Evolutionary conservation across 2,888 invertebrate genomes (phyloP), one percentile per base, ranked within the genome.

Genomic region (Eupithecia insigniata): DNA sequence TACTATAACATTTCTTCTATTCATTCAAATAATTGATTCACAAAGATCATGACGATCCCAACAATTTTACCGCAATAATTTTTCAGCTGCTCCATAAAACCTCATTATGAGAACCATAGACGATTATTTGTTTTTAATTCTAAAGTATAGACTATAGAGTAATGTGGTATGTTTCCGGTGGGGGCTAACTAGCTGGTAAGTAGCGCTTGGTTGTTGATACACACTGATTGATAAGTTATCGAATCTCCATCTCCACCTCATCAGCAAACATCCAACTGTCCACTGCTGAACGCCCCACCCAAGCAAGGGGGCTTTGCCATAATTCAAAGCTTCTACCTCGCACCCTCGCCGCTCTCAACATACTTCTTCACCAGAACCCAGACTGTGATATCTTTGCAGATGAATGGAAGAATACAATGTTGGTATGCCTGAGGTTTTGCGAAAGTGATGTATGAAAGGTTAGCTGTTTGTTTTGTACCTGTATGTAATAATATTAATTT

Each of bases 91-190:
- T 16, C 39, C 39, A 66, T 71, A 66, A 70, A 66, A 36, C 39
- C 28, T 67, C 64, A 74, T 74, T 61, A 74, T 16, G 22, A 32
- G 36, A 58, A 64, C 26, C 69, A 69, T 74, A 70, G 71, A 67
- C 71, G 67, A 74, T 69, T 74, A 60, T 69, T 71, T 71, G 61
- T 71, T 70, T 71, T 71, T 76, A 74, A 76, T 67, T 64, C 36
- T 32, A 18, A 64, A 87, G 82, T 81, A 79, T 76, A 77, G 79
- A 80, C 55, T 81, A 79, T 76, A 77, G 79, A 80, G 69, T 86
- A 86, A 87, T 86, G 86, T 74, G 79, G 78, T 81, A 78, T 80
- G 85, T 89, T 89, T 90, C 89, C 89, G 88, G 86, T 85, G 76
- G 79, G 82, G 82, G 73, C 77, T 84, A 85, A 85, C 83, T 82